phyloP scores from a whole-genome alignment of 1,140 invertebrate genomes.

The Drosophila pseudoananassae region DNA sequence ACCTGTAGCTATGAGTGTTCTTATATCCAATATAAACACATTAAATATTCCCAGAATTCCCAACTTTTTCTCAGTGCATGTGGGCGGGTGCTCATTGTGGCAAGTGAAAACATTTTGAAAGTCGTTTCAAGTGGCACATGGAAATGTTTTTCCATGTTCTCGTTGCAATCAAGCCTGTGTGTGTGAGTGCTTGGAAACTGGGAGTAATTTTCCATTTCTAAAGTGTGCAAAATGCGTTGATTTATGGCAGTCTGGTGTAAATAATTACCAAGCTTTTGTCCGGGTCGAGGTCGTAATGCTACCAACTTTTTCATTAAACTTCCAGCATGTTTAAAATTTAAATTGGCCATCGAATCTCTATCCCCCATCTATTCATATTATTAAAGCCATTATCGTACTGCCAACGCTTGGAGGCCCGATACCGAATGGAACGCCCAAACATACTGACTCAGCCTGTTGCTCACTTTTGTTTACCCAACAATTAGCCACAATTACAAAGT shows the following conservation, averaged over 20 bases:
- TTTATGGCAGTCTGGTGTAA: slow-evolving; percentile 40
- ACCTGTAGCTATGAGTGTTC: no score
- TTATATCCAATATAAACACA: no score
- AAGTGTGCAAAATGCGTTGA: slow-evolving; percentile 47
- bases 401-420: slow-evolving; percentile 18
- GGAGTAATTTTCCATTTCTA: slow-evolving; percentile 39
- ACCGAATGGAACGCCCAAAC: slow-evolving; percentile 40
- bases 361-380: not conserved
- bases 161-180: slow-evolving; percentile 27
- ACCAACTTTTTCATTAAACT: slow-evolving; percentile 32
- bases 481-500: slow-evolving; percentile 74
- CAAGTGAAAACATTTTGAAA: slow-evolving; percentile 78
- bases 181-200: slow-evolving; percentile 9
- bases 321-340: slow-evolving; percentile 8
- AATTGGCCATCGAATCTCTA: not conserved
- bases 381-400: slow-evolving; percentile 17
- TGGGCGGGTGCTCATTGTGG: slow-evolving; percentile 48
- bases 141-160: slow-evolving; percentile 50
- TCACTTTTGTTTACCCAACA: slow-evolving; percentile 65
- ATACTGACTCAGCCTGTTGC: slow-evolving; percentile 55
- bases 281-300: slow-evolving; percentile 23
- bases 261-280: slow-evolving; percentile 41
- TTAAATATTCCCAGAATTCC: no score
- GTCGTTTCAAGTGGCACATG: slow-evolving; percentile 65
- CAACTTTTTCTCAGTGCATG: slow-evolving; percentile 18